A percentile compares a stretch with the other conserved stretches of the same genome.
Evolutionary conservation across 2,113 vertebrate genomes (phyloP).

Genomic region (Malurus alboscapulatus): DNA sequence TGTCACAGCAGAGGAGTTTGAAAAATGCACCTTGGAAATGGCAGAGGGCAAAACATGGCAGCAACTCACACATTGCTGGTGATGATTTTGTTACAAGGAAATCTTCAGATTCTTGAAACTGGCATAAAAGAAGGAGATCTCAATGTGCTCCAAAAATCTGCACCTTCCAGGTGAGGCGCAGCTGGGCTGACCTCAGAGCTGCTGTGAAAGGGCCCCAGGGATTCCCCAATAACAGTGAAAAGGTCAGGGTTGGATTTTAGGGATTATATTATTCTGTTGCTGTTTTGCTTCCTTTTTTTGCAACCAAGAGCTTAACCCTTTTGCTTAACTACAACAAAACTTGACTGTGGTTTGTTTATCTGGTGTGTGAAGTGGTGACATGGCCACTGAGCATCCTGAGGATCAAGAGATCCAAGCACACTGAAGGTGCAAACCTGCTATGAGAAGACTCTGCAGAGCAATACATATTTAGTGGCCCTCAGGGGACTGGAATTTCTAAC

Average conservation of each 20-base stretch:
- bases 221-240: neutral
- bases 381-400: neutral
- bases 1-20: neutral
- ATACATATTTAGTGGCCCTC: neutral
- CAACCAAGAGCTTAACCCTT: neutral
- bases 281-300: neutral
- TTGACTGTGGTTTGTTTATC: neutral
- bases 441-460: neutral
- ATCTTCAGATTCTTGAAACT: neutral
- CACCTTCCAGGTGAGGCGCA: neutral
- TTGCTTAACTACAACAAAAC: neutral
- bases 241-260: neutral
- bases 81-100: neutral
- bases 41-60: neutral
- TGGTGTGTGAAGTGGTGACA: neutral
- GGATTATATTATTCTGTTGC: neutral
- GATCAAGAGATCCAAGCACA: neutral
- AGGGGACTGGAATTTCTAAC: conserved; percentile 12
- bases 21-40: neutral
- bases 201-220: neutral
- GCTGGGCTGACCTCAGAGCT: neutral
- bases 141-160: neutral
- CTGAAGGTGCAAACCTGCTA: neutral
- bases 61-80: neutral
- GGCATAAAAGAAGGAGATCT: neutral